A percentile compares a stretch with the other conserved stretches of the same genome.
Evolutionary conservation across 2,888 invertebrate species (phyloP).

Genomic region (Eilema griseolum): DNA sequence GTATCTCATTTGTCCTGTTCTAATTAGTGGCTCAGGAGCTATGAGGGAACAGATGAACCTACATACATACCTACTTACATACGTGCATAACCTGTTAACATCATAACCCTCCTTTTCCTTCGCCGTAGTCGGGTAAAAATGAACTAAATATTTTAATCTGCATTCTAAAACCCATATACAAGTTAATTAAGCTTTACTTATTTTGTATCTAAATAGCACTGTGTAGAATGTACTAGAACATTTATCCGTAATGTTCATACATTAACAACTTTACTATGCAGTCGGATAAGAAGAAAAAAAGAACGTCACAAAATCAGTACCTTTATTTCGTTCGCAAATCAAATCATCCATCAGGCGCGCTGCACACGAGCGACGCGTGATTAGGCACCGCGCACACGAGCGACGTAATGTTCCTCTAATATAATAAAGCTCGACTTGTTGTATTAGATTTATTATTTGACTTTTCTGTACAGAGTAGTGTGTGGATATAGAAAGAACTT

Average conservation of each 20-base stretch:
- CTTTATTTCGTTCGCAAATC: constrained; percentile 32
- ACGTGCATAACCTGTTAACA: too few species aligned
- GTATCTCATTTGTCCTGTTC: too few species aligned
- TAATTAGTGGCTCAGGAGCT: too few species aligned
- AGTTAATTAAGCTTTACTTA: too few species aligned
- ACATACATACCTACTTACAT: too few species aligned
- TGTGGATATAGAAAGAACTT: constrained; percentile 36
- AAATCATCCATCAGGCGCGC: constrained; percentile 45
- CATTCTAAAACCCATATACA: too few species aligned
- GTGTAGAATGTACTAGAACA: too few species aligned
- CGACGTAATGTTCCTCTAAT: constrained; percentile 43
- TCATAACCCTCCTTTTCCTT: too few species aligned
- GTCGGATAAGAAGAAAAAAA: background rate
- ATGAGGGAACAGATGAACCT: too few species aligned
- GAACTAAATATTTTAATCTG: background rate
- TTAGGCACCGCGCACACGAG: constrained; percentile 43
- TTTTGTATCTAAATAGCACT: too few species aligned
- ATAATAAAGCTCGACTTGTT: constrained; percentile 70
- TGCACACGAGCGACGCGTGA: constrained; percentile 42
- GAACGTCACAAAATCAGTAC: background rate
- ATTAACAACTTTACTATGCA: background rate
- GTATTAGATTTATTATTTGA: constrained; percentile 82
- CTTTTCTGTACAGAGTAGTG: constrained; percentile 77
- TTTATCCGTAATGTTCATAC: too few species aligned
- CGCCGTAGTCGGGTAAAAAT: too few species aligned